Evolutionary conservation across 2,888 invertebrate species (phyloP), one percentile per base, ranked within the genome.

Genomic region (Drepanosiphum platanoidis): DNA sequence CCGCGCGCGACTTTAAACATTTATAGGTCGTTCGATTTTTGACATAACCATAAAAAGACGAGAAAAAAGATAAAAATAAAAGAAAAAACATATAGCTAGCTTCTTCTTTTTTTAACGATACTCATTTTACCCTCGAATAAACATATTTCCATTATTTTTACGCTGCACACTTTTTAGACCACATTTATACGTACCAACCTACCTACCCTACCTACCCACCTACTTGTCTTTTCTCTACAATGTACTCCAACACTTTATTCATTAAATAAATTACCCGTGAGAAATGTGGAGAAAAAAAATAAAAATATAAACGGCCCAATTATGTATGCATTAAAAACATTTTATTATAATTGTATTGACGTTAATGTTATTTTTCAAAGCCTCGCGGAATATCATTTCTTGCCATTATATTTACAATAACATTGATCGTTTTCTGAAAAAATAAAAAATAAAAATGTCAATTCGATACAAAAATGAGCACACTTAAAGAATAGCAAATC

Each of bases 281-380:
- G 71, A 39, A n/a, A 58, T 36, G 3, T 66, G 11, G 30, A 68
- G 30, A 39, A 68, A 58, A 66, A 68, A 74, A 74, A n/a, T 46
- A 68, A 74, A 74, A n/a, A 15, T 30, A 9, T 18, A n/a, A 70
- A 52, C 46, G 52, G 11, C 11, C 32, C 30, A 39, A 71, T 81
- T 81, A 81, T 32, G 42, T 39, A 81, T 61, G 36, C 39, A 61
- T 81, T 81, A 81, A 81, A 81, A 71, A 39, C 58, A 36, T 81
- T 81, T 52, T 36, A 39, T 70, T 81, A 22, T 61, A 71, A 61
- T 81, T 39, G 9, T 39, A 71, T 61, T 71, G 71, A 71, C 22
- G 22, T 70, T 70, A 77, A 64, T 66, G 46, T 79, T 46, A 42
- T 68, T 34, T 68, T 34, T 70, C 27, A 9, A 68, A 70, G n/a